Evolutionary conservation across 2,113 vertebrate genomes (phyloP), one percentile per base, ranked within the genome.

Genomic region (Galemys pyrenaicus): DNA sequence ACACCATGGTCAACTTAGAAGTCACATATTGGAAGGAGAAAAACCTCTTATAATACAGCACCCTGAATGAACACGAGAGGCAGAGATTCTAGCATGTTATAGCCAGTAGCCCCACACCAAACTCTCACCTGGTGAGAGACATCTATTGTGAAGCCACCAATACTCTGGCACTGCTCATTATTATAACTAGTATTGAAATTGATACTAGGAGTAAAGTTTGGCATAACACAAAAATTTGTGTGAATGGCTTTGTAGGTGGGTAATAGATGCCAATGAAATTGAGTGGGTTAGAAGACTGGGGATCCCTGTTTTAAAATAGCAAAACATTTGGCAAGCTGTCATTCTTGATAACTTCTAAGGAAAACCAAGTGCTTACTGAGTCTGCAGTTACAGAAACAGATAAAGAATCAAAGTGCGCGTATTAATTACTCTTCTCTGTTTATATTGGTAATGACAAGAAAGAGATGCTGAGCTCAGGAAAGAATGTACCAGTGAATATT

Each of bases 11-110:
- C 20, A 56, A 41, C 4, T 2, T 46, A 19, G 56, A 81, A 74
- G n/a, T 30, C 39, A 83, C n/a, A 30, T 10, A 56, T 0, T 46
- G 13, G 74, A 91, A 6, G 9, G 0, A 20, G 28, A 49, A 60
- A 54, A 35, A 9, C 0, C 3, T 39, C 9, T 44, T 22, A 10
- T 16, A 4, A 54, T 0, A 13, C 13, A n/a, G 12, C 3, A 11
- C 10, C 20, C n/a, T 80, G 5, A 49, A 51, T 37, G 17, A 73
- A 3, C 8, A 0, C 39, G 22, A 20, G 2, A 88, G 6, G 19
- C 7, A 70, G 17, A 65, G 26, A 1, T 5, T 12, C 10, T 24
- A 22, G 71, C 19, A 16, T 3, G 8, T 65, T 56, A 17, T 8
- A 41, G 11, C 28, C 79, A 87, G n/a, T 7, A 79, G 35, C 26